Evolutionary conservation across 2,888 invertebrate species (phyloP).

Genomic region (Argyresthia goedartella): DNA sequence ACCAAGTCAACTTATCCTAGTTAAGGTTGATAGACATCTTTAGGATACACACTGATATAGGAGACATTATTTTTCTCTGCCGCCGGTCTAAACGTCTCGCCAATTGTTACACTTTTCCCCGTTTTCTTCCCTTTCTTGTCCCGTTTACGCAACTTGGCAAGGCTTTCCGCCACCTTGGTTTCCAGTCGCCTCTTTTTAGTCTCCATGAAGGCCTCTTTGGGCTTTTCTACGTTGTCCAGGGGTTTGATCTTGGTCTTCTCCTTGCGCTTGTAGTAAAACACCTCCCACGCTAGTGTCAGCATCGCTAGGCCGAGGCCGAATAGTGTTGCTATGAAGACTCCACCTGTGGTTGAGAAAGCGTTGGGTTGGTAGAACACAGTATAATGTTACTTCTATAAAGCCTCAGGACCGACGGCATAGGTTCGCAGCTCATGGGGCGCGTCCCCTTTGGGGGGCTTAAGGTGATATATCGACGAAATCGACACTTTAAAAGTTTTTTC

Average conservation of each 20-base stretch:
- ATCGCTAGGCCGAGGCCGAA: conserved; percentile 88
- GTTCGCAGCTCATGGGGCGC: too few species aligned
- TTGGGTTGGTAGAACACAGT: too few species aligned
- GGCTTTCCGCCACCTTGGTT: conserved; percentile 17
- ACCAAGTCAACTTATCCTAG: too few species aligned
- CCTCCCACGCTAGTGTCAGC: conserved; percentile 85
- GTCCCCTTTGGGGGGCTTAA: too few species aligned
- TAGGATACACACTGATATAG: conserved; percentile 53
- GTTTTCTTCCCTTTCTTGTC: conserved; percentile 17
- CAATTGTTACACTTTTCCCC: conserved; percentile 47
- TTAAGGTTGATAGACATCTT: conserved; percentile 38
- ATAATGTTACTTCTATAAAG: too few species aligned
- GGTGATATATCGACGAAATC: too few species aligned
- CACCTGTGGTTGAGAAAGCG: conserved; percentile 65
- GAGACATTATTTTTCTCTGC: conserved; percentile 34
- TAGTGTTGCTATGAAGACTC: conserved; percentile 91
- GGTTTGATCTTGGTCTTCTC: conserved; percentile 42
- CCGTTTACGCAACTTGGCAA: conserved; percentile 23
- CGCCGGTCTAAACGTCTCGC: conserved; percentile 54
- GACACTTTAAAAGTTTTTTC: too few species aligned
- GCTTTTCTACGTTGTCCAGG: conserved; percentile 23
- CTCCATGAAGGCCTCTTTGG: conserved; percentile 18
- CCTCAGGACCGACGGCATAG: too few species aligned
- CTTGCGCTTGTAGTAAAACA: conserved; percentile 79
- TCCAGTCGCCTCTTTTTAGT: conserved; percentile 19